phyloP scores from a whole-genome alignment of 2,888 invertebrate species.

The Cybosia mesomella region DNA sequence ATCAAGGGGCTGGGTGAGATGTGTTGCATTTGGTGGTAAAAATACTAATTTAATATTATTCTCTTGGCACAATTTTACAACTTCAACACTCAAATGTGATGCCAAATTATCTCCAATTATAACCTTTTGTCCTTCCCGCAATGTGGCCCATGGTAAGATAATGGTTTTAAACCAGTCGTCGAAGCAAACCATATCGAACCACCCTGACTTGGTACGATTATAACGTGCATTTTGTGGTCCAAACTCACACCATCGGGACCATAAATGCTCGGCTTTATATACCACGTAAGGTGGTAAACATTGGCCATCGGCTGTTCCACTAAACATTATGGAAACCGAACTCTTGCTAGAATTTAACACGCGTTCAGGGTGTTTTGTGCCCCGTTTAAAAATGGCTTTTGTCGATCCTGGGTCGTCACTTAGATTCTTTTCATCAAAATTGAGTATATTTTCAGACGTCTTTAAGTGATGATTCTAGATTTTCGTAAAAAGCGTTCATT shows the following conservation, averaged over 20 bases:
- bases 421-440: conserved; percentile 42
- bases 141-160: conserved; percentile 27
- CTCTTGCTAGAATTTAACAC: conserved; percentile 30
- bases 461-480: conserved; percentile 26
- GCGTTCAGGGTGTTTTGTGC: conserved; percentile 34
- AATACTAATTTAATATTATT: conserved; percentile 39
- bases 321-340: conserved; percentile 61
- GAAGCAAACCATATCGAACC: conserved; percentile 57
- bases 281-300: conserved; percentile 66
- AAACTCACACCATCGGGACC: conserved; percentile 40
- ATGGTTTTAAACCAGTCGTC: conserved; percentile 54
- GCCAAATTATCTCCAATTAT: conserved; percentile 41
- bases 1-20: no score
- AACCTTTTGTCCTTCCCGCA: conserved; percentile 24
- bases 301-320: conserved; percentile 59
- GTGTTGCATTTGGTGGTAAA: conserved; percentile 37
- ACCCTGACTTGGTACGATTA: conserved; percentile 62
- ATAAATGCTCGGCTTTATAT: conserved; percentile 65
- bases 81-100: conserved; percentile 29
- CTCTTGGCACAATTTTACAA: conserved; percentile 28
- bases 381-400: conserved; percentile 32
- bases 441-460: conserved; percentile 34
- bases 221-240: conserved; percentile 62
- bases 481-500: conserved; percentile 27
- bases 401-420: conserved; percentile 35